These are phyloP conservation scores for Neodontobutis hainanensis DNA, from an alignment of 2,113 vertebrate species.

Conservation along the genomic window DNA sequence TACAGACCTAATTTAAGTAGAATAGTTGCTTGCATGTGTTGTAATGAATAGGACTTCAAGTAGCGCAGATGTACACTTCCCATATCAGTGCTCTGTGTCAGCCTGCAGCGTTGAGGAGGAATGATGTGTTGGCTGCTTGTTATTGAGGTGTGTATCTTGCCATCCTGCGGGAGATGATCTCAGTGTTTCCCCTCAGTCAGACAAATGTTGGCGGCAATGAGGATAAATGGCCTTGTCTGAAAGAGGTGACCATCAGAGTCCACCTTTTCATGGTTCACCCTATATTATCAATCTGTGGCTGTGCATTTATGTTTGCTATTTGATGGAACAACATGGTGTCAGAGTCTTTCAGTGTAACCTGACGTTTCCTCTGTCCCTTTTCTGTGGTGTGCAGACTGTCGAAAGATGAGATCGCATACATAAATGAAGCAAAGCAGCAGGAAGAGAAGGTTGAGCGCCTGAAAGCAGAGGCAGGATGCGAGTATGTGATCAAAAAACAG, in stretches of 20 bases:
- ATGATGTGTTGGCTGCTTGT: conserved; percentile 46
- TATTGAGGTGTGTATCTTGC: conserved; percentile 55
- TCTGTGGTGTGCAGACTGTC: conserved; percentile 81
- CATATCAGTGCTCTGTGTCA: not conserved
- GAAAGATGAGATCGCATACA: conserved; percentile 91
- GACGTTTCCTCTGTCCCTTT: conserved; percentile 7
- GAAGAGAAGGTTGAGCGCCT: conserved; percentile 92
- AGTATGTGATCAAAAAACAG: conserved; percentile 94
- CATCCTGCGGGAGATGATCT: conserved; percentile 69
- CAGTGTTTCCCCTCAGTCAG: conserved; percentile 51
- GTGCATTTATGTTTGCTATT: conserved; percentile 35
- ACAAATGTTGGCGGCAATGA: conserved; percentile 39
- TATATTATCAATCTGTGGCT: conserved; percentile 30
- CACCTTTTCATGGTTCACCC: conserved; percentile 34
- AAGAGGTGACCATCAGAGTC: conserved; percentile 62
- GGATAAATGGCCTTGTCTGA: conserved; percentile 55
- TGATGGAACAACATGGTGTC: conserved; percentile 40
- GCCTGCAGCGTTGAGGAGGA: conserved; percentile 22
- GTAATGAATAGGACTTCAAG: not conserved
- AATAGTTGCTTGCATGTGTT: too few species aligned
- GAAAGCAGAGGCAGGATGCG: conserved; percentile 87
- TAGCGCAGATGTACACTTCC: not conserved
- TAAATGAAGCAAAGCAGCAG: conserved; percentile 90
- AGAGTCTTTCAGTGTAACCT: conserved; percentile 14
- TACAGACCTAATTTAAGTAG: too few species aligned